Percentiles rank a stretch among this genome's conserved stretches.
Evolutionary conservation across 23 tunicate species (phyloP).

Genomic region (Halocynthia roretzi): DNA sequence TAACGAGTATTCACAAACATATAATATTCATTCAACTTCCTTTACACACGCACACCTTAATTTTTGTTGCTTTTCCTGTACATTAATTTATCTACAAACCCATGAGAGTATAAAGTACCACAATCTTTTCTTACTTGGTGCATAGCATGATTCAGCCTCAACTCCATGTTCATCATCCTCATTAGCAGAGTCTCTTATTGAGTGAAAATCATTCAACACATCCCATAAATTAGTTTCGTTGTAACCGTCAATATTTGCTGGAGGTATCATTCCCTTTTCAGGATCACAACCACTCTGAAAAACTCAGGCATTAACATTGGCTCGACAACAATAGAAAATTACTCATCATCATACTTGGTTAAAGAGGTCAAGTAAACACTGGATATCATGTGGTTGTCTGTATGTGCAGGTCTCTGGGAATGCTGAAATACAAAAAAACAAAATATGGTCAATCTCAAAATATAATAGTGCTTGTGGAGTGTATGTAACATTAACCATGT

Average conservation of each 20-base stretch:
- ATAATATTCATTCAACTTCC: no score
- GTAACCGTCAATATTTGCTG: neutral
- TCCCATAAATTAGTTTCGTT: slow-evolving; percentile 9
- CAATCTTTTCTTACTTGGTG: neutral
- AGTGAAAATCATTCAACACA: slow-evolving; percentile 9
- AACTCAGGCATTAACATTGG: neutral
- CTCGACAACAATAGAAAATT: neutral
- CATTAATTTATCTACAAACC: no score
- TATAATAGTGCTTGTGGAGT: no score
- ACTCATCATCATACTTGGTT: slow-evolving; percentile 3
- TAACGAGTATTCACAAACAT: neutral
- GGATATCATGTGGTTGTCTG: slow-evolving; percentile 3
- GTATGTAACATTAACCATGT: no score
- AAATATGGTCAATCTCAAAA: no score
- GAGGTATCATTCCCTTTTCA: slow-evolving; percentile 7
- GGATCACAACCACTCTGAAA: slow-evolving; percentile 24
- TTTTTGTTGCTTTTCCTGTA: no score
- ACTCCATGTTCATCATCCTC: neutral
- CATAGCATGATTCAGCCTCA: slow-evolving; percentile 18
- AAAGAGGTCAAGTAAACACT: slow-evolving; percentile 5
- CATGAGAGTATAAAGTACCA: no score
- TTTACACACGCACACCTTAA: no score
- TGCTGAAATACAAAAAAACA: neutral
- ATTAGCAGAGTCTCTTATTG: neutral
- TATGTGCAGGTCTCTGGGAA: slow-evolving; percentile 13